These are phyloP conservation scores for Nomada fabriciana DNA, from an alignment of 2,888 invertebrate species.

Conservation along the genomic window DNA sequence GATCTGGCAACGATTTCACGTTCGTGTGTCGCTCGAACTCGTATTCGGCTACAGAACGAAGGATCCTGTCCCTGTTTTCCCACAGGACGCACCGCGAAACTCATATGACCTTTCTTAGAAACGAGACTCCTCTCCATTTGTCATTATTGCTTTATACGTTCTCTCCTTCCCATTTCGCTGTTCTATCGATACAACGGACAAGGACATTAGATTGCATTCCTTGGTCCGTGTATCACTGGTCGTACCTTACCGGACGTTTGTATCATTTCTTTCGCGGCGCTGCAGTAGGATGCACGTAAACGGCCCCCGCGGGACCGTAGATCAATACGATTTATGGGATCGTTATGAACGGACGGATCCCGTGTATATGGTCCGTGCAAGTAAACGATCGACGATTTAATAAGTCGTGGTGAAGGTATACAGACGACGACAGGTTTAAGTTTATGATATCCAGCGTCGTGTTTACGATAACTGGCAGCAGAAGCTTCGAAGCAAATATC, in stretches of 20 bases:
- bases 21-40: constrained; percentile 3
- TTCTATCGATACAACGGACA: constrained; percentile 27
- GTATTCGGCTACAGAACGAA: constrained; percentile 31
- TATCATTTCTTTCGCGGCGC: constrained; percentile 24
- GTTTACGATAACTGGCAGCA: constrained; percentile 11
- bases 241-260: constrained; percentile 23
- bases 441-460: constrained; percentile 7
- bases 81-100: constrained; percentile 7
- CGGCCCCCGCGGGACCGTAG: constrained; percentile 15
- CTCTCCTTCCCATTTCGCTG: background rate
- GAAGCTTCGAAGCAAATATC: constrained; percentile 17
- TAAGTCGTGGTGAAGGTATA: constrained; percentile 30
- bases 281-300: constrained; percentile 36
- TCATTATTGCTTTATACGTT: constrained; percentile 44
- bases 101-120: constrained; percentile 34
- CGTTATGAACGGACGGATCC: constrained; percentile 20
- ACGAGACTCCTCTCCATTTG: constrained; percentile 29
- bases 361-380: background rate
- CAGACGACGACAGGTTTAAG: background rate
- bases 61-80: background rate
- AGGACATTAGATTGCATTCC: constrained; percentile 38
- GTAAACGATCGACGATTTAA: constrained; percentile 45
- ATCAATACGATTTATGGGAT: constrained; percentile 45
- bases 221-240: constrained; percentile 19
- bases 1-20: constrained; percentile 52